Evolutionary conservation across 2,113 vertebrate species (phyloP), one percentile per base, ranked within the genome.

Genomic region (Petrocephalus microphthalmus): DNA sequence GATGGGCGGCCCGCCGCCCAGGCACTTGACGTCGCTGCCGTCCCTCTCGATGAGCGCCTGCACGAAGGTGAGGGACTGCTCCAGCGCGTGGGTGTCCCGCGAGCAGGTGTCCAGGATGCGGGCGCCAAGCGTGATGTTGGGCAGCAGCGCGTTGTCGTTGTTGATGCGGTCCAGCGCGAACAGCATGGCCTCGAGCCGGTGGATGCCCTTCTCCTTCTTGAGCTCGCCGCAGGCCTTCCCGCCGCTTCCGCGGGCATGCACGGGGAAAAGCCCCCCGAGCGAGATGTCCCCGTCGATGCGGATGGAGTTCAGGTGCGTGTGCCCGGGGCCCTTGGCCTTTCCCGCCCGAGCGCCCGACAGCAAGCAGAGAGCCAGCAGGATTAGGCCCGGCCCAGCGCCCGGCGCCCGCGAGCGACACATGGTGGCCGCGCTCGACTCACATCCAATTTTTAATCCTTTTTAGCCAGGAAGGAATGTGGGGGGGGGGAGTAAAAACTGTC

Each of bases 1-100:
- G 95, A 99, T 98, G 91, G 98, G 98, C 5, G 97, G 97, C 1
- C 97, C 97, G 0, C 98, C 98, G 5, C 96, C 96, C 91, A 97
- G 94, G 0, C 98, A 99, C 91, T 98, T 97, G 90, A 99, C 96
- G 94, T 99, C 98, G 0, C 97, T 97, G 90, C 97, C 97, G 90
- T 99, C 97, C 94, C 98, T 98, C 95, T 99, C 97, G 49, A 99
- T 98, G 90, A 99, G 95, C n/a, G 98, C 97, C 93, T 98, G 97
- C 88, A 99, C 98, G 87, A 99, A 99, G 91, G 97, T 99, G 93
- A 99, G 95, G 0, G 98, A 99, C 96, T 99, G 98, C 93, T 99
- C 98, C 89, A 99, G 95, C 82, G 98, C 97, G 6, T 99, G 97
- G 52, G 98, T 99, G 93, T 99, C 98, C 90, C 98, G 92, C 2